phyloP scores from a whole-genome alignment of 2,797 vertebrate species.

The Glossophaga mutica region DNA sequence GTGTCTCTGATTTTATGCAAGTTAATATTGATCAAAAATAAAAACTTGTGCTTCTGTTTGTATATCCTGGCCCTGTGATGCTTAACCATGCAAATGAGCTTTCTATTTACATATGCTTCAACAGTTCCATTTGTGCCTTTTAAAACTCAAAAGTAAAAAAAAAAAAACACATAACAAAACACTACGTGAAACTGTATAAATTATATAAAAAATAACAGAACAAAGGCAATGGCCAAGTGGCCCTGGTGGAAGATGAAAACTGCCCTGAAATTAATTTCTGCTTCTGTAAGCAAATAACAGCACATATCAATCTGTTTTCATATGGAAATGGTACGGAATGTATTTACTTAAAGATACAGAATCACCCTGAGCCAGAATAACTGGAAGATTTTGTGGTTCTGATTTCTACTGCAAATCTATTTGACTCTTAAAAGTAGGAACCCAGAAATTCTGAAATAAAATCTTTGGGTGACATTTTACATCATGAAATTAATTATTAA shows the following conservation, averaged over 20 bases:
- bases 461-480: neutral
- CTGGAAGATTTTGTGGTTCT: neutral
- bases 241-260: neutral
- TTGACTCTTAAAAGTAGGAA: neutral
- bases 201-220: neutral
- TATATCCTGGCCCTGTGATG: neutral
- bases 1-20: conserved; percentile 19
- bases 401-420: neutral
- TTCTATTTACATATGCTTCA: conserved; percentile 37
- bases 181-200: conserved; percentile 2
- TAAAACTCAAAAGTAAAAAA: conserved; percentile 2
- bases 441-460: neutral
- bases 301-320: neutral
- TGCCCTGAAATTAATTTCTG: neutral
- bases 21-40: conserved; percentile 43
- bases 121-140: conserved; percentile 24
- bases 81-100: conserved; percentile 44
- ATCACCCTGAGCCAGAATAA: neutral
- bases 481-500: neutral
- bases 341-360: neutral
- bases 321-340: neutral
- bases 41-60: conserved; percentile 5
- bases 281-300: conserved; percentile 19
- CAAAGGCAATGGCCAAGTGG: neutral
- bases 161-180: conserved; percentile 7